Evolutionary conservation across 2,113 vertebrate species (phyloP).

Genomic region (Albula glossodonta): DNA sequence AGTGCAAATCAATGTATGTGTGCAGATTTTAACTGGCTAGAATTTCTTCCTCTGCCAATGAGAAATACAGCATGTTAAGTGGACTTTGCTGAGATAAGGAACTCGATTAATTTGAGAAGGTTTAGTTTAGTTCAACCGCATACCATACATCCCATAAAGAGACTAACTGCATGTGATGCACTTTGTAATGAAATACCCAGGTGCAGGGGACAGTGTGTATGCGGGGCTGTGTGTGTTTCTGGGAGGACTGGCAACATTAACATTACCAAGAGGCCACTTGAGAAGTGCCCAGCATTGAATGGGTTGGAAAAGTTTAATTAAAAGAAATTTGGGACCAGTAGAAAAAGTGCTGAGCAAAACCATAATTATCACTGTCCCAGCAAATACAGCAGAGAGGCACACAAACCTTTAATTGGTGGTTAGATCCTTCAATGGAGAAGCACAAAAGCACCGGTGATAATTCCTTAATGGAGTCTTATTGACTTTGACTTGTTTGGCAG

Average conservation of each 20-base stretch:
- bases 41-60: no score
- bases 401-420: constrained; percentile 70
- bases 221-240: neutral
- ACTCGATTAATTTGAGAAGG: no score
- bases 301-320: constrained; percentile 29
- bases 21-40: no score
- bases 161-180: neutral
- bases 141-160: no score
- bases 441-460: constrained; percentile 69
- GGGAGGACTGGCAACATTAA: neutral
- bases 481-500: constrained; percentile 62
- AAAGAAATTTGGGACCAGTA: neutral
- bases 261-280: constrained; percentile 51
- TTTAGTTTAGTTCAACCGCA: no score
- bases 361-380: constrained; percentile 67
- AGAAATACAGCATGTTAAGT: no score
- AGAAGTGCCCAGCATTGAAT: constrained; percentile 42
- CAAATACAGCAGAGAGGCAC: constrained; percentile 62
- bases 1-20: no score
- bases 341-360: constrained; percentile 57
- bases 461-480: constrained; percentile 72
- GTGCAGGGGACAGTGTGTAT: neutral
- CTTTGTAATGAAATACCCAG: neutral
- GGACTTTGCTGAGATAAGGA: no score
- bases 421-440: constrained; percentile 62